These are phyloP conservation scores for Arctocebus calabarensis DNA, from an alignment of 2,797 vertebrate genomes.

Conservation along the genomic window DNA sequence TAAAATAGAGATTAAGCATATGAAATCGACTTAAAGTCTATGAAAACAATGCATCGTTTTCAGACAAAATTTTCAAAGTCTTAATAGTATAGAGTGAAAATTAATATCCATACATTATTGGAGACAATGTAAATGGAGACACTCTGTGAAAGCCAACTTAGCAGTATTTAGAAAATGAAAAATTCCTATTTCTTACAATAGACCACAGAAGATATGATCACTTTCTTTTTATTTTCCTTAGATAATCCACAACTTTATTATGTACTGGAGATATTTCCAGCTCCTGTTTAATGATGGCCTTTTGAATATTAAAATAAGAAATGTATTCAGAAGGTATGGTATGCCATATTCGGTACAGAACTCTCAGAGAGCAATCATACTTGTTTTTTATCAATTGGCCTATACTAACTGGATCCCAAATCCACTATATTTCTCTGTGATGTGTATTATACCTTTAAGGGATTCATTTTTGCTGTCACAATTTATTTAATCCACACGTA, in stretches of 20 bases:
- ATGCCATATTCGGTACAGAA: neutral
- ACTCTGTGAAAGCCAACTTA: neutral
- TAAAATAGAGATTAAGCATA: neutral
- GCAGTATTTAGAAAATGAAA: neutral
- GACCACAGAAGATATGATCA: neutral
- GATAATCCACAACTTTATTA: neutral
- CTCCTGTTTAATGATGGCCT: neutral
- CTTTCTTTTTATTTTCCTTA: neutral
- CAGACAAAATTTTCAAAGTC: neutral
- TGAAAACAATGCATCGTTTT: neutral
- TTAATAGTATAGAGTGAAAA: neutral
- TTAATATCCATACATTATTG: neutral
- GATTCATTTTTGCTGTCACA: neutral
- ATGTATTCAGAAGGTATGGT: neutral
- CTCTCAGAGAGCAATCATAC: neutral
- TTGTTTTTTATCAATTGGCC: neutral
- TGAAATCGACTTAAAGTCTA: no score
- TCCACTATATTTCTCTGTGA: neutral
- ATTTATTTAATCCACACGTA: neutral
- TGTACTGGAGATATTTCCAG: neutral
- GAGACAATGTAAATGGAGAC: neutral
- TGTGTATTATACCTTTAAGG: neutral
- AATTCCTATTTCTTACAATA: neutral
- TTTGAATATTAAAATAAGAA: neutral
- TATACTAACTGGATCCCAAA: neutral